Percentiles rank a stretch among this genome's conserved stretches.
phyloP scores from a whole-genome alignment of 2,797 vertebrate genomes.

The Picus viridis region DNA sequence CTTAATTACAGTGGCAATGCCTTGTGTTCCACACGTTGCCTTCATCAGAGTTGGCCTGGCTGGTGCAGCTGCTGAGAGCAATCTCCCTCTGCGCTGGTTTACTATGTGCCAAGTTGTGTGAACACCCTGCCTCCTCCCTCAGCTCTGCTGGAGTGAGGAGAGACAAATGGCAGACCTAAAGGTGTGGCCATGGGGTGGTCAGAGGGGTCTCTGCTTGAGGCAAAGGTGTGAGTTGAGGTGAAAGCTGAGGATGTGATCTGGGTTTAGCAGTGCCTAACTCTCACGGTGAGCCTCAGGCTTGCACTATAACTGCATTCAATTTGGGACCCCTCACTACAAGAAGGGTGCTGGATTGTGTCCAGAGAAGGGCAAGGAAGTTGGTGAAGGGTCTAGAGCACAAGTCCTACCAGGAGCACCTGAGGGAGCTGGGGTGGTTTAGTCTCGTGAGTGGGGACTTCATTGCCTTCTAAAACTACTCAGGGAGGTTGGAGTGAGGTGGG shows the following conservation, averaged over 20 bases:
- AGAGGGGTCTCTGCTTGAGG: not conserved
- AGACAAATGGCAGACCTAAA: accelerated
- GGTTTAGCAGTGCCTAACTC: not conserved
- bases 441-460: too few species aligned
- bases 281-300: not conserved
- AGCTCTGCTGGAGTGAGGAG: not conserved
- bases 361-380: too few species aligned
- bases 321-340: too few species aligned
- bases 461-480: too few species aligned
- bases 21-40: accelerated
- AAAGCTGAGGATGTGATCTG: not conserved
- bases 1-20: not conserved
- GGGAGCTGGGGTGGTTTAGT: too few species aligned
- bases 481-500: too few species aligned
- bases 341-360: too few species aligned
- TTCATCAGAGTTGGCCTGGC: not conserved
- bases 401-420: too few species aligned
- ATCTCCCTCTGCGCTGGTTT: not conserved
- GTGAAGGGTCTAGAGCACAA: too few species aligned
- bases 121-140: accelerated
- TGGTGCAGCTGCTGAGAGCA: not conserved
- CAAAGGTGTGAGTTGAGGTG: not conserved
- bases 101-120: accelerated
- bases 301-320: too few species aligned
- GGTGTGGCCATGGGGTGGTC: accelerated